Evolutionary conservation across 2,888 invertebrate species (phyloP), one percentile per base, ranked within the genome.

Genomic region (Idaea dimidiata): DNA sequence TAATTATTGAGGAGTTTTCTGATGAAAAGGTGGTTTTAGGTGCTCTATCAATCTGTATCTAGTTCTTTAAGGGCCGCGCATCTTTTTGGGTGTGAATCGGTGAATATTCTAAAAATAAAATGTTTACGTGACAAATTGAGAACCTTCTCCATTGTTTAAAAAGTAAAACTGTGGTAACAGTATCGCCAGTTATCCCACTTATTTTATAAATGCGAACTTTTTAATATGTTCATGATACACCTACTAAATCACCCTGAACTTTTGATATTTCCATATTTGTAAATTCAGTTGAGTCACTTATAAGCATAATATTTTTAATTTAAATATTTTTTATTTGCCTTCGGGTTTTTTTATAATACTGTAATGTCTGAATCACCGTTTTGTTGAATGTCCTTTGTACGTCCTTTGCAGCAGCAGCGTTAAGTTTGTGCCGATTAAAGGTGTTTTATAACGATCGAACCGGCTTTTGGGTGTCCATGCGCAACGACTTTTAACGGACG

Each of bases 401-500:
- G 79, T 85, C 82, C 84, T 83, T 79, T 77, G 70, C 70, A 73
- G 74, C 75, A 60, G 59, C 58, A 62, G 61, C 69, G 69, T 73
- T 72, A 72, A 69, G 72, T 62, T 66, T 57, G 43, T 8, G 10
- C 60, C 64, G 72, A 70, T 73, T 69, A 67, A 67, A 65, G 66
- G 65, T 62, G 60, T 70, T 78, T 79, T 77, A 72, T 66, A 69
- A 64, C 60, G 56, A 69, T 70, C 75, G 62, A 70, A 66, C 70
- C 67, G 73, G 73, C 65, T 70, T 68, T 56, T 70, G 72, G 57
- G 69, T 77, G 73, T 67, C 77, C 81, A 76, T 68, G 80, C 81
- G 80, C 81, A 76, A 77, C 43, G 43, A 79, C 69, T 70, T 76
- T 80, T 83, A 81, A 84, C 86, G 83, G 86, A 75, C 75, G 69